Evolutionary conservation across 2,888 invertebrate species (phyloP).

Genomic region (Noctuana brunneofusca): DNA sequence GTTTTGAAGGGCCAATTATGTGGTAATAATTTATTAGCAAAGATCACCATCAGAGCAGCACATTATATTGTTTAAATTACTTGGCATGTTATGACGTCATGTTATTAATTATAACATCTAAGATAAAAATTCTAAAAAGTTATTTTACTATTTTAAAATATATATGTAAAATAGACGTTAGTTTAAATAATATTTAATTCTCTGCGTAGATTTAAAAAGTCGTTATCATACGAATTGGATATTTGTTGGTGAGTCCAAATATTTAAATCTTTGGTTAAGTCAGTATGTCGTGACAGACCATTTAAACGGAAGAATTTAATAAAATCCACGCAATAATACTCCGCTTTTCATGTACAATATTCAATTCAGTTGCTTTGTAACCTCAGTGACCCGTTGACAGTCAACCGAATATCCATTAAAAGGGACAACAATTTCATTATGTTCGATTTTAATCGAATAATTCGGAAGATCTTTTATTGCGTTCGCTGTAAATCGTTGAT

Average conservation of each 20-base stretch:
- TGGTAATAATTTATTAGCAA: slow-evolving; percentile 34
- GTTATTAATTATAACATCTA: no score
- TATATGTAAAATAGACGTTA: no score
- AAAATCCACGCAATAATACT: background rate
- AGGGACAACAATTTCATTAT: slow-evolving; percentile 31
- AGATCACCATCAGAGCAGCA: slow-evolving; percentile 34
- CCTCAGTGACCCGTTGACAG: slow-evolving; percentile 31
- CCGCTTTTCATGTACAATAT: slow-evolving; percentile 8
- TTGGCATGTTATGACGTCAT: background rate
- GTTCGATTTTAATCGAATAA: slow-evolving; percentile 35
- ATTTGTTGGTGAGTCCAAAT: background rate
- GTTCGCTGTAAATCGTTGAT: slow-evolving; percentile 39
- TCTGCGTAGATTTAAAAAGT: no score
- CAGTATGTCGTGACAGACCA: background rate
- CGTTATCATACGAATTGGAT: no score
- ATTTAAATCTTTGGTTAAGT: no score
- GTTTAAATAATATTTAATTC: no score
- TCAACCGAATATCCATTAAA: slow-evolving; percentile 28
- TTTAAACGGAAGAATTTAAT: slow-evolving; percentile 1
- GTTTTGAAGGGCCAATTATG: slow-evolving; percentile 28
- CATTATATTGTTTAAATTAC: slow-evolving; percentile 34
- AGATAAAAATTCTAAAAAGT: no score
- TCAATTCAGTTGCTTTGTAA: slow-evolving; percentile 29
- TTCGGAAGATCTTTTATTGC: slow-evolving; percentile 36
- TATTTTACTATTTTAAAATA: no score